phyloP scores from a whole-genome alignment of 2,888 invertebrate genomes.

The Exephanes ischioxanthus region DNA sequence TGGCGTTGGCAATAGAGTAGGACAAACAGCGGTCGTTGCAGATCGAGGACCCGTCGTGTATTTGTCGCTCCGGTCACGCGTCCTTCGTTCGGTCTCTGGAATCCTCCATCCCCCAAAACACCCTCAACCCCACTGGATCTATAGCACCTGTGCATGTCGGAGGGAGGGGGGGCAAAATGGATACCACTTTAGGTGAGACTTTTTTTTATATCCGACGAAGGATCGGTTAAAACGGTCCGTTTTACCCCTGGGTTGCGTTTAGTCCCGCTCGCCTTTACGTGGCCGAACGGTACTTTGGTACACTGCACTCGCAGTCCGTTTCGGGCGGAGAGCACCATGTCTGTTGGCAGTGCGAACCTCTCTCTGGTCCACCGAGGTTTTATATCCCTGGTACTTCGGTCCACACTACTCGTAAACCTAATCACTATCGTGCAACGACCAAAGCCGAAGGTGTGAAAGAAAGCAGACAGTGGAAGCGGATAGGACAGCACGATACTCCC shows the following conservation, averaged over 20 bases:
- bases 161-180: background rate
- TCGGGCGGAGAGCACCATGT: background rate
- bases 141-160: background rate
- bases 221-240: no score
- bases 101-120: background rate
- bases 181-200: no score
- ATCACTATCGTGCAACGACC: slow-evolving; percentile 28
- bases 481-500: background rate
- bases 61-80: slow-evolving; percentile 66
- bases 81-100: slow-evolving; percentile 48
- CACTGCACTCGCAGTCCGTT: background rate
- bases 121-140: background rate
- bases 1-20: background rate
- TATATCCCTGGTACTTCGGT: slow-evolving; percentile 17
- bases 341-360: background rate
- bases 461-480: background rate
- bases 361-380: slow-evolving; percentile 41
- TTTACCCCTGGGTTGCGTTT: no score
- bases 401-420: slow-evolving; percentile 21
- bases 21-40: slow-evolving; percentile 9
- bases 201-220: no score
- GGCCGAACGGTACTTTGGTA: background rate
- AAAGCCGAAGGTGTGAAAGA: background rate
- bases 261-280: no score
- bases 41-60: slow-evolving; percentile 7